Evolutionary conservation across 2,797 vertebrate genomes (phyloP).

Genomic region (Poeciliopsis infans): DNA sequence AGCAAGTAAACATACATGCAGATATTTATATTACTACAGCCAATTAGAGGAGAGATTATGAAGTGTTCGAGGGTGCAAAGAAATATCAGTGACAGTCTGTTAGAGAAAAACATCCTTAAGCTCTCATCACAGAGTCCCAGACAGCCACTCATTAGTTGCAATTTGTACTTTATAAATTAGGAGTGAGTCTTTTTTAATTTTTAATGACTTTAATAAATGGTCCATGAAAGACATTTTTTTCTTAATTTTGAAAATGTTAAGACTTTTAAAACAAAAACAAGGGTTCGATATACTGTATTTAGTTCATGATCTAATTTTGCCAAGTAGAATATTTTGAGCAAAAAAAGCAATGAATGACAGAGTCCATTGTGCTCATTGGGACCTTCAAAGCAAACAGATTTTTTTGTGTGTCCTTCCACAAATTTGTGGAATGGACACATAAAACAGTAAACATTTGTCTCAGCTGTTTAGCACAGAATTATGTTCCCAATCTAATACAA

Average conservation of each 20-base stretch:
- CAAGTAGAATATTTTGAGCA: not conserved
- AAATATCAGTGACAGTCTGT: conserved; percentile 43
- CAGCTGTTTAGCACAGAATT: not conserved
- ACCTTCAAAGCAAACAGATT: not conserved
- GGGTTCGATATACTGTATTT: not conserved
- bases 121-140: conserved; percentile 1
- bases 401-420: not conserved
- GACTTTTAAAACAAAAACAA: not conserved
- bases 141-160: not conserved
- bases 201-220: not conserved
- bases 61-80: conserved; percentile 53
- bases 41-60: conserved; percentile 73
- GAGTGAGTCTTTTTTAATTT: not conserved
- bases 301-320: not conserved
- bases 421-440: not conserved
- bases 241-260: not conserved
- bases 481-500: not conserved
- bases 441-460: not conserved
- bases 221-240: not conserved
- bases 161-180: conserved; percentile 5
- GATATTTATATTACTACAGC: conserved; percentile 71
- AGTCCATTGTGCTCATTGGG: not conserved
- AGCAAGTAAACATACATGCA: conserved; percentile 62
- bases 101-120: conserved; percentile 19
- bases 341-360: not conserved